Evolutionary conservation across 2,888 invertebrate species (phyloP), one percentile per base, ranked within the genome.

Genomic region (Sceliomorpha sp.): DNA sequence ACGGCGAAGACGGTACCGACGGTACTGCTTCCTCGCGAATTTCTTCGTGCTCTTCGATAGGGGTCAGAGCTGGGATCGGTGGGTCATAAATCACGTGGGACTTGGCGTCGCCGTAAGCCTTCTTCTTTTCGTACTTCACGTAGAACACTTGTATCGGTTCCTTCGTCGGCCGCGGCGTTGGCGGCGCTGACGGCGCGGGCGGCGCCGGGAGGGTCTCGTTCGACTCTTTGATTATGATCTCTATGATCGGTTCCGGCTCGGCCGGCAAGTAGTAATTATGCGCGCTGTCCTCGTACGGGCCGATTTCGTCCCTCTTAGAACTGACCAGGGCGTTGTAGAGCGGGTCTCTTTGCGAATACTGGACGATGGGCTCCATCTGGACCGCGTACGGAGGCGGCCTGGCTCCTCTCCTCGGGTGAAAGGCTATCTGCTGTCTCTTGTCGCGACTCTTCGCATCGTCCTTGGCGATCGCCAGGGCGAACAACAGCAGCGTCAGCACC

Each of bases 101-200:
- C 74, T 93, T 92, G 0, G 92, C 91, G 73, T 92, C 90, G 8
- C 94, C 92, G 75, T 92, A 89, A 0, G 92, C 94, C 80, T 96
- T 95, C 85, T 96, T 96, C 63, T 88, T 88, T 83, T 95, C 95
- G 83, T 96, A 96, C 88, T 96, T 96, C 0, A 96, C 96, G 82
- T 96, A 96, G 85, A 95, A 96, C 0, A 96, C 96, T 80, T 96
- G 96, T 29, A 96, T 95, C 17, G 96, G 95, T 83, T 96, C 96
- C 82, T 95, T 95, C 74, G 91, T 91, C 71, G 91, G 91, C 8
- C 47, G 27, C 0, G 68, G 20, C 1, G 79, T 60, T 0, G 78
- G 73, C 10, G 89, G 89, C 0, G 91, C 87, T 9, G 90, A 90
- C 1, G 90, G 90, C 5, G 91, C 89, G 2, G 89, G 87, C 0